Evolutionary conservation across 2,113 vertebrate species (phyloP).

Genomic region (Bagarius yarrelli): DNA sequence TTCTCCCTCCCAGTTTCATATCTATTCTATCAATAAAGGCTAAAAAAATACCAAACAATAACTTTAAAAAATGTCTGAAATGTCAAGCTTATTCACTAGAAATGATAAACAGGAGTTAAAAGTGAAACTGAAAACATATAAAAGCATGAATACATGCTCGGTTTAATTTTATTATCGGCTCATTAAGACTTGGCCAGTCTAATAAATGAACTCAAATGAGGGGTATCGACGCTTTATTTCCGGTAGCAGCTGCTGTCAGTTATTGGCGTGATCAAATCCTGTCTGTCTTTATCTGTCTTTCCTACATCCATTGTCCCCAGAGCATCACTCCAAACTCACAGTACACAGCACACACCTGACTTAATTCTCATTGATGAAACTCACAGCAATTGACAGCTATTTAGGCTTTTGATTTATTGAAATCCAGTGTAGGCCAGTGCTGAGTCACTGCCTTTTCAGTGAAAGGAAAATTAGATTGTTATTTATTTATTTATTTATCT

Average conservation of each 20-base stretch:
- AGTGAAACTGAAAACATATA: slow-evolving; percentile 28
- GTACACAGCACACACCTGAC: slow-evolving; percentile 39
- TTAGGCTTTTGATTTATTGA: slow-evolving; percentile 51
- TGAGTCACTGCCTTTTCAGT: slow-evolving; percentile 44
- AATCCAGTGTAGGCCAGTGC: slow-evolving; percentile 38
- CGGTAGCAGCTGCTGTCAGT: slow-evolving; percentile 20
- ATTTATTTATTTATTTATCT: background rate
- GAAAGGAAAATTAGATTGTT: slow-evolving; percentile 33
- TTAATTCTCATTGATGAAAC: slow-evolving; percentile 41
- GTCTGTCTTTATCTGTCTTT: background rate
- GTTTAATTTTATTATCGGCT: slow-evolving; percentile 45
- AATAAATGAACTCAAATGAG: slow-evolving; percentile 49
- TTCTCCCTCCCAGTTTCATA: too few species aligned
- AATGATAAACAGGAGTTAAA: background rate
- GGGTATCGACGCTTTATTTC: slow-evolving; percentile 13
- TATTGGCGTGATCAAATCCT: slow-evolving; percentile 33
- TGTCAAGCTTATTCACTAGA: background rate
- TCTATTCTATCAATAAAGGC: too few species aligned
- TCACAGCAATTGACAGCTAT: slow-evolving; percentile 33
- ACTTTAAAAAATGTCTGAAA: too few species aligned
- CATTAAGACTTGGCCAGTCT: slow-evolving; percentile 38
- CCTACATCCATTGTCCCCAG: background rate
- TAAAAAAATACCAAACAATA: too few species aligned
- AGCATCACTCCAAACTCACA: slow-evolving; percentile 32
- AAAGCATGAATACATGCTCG: slow-evolving; percentile 40